These are phyloP conservation scores for Halcyon chelicuti DNA, from an alignment of 2,797 vertebrate genomes.

Conservation along the genomic window DNA sequence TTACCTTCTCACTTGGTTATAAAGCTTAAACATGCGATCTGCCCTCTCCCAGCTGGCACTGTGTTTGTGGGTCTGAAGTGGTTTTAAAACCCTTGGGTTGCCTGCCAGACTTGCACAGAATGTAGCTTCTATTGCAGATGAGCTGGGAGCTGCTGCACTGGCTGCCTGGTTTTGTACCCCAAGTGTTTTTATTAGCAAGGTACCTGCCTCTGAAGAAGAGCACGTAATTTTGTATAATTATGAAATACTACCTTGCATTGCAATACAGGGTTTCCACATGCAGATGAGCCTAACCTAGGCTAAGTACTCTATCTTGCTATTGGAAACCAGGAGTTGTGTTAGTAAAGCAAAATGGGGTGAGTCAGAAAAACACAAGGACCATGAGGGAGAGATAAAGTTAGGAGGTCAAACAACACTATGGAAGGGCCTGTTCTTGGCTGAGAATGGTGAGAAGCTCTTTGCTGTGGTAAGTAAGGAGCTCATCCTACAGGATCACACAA, in stretches of 20 bases:
- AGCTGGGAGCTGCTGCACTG: neutral
- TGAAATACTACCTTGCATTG: neutral
- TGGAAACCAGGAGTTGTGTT: neutral
- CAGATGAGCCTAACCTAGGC: neutral
- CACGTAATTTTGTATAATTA: neutral
- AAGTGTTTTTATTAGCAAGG: neutral
- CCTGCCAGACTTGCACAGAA: conserved; percentile 35
- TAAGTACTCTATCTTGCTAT: neutral
- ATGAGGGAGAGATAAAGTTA: neutral
- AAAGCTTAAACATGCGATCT: conserved; percentile 57
- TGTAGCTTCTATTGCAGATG: neutral
- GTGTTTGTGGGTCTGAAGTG: conserved; percentile 45
- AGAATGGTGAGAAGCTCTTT: neutral
- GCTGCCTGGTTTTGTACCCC: neutral
- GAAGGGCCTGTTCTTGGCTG: neutral
- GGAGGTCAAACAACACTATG: neutral
- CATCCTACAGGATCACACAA: neutral
- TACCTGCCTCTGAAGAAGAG: neutral
- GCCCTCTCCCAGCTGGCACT: conserved; percentile 58
- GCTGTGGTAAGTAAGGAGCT: neutral
- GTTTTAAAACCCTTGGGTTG: conserved; percentile 13
- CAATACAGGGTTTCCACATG: neutral
- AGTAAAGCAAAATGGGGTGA: neutral
- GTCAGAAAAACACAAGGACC: neutral
- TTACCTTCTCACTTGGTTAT: conserved; percentile 62